Evolutionary conservation across 2,888 invertebrate genomes (phyloP).

Genomic region (Clepsis dumicolana): DNA sequence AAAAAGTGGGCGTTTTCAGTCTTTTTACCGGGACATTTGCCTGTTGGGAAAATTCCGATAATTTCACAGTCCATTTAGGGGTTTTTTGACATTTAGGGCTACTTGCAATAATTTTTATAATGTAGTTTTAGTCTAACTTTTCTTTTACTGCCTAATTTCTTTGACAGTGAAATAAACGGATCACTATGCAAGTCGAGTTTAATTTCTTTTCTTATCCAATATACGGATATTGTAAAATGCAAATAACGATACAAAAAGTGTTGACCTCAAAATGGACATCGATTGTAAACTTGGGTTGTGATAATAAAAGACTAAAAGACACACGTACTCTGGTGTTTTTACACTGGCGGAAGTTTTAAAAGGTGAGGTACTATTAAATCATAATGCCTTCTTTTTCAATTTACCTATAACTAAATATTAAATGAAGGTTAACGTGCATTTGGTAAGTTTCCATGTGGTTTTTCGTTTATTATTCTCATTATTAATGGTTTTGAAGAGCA

Average conservation of each 20-base stretch:
- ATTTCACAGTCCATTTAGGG: background rate
- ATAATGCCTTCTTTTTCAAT: too few species aligned
- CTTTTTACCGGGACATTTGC: background rate
- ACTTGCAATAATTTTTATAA: too few species aligned
- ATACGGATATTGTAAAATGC: conserved; percentile 23
- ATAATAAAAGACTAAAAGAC: background rate
- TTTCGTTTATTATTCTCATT: too few species aligned
- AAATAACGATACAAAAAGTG: background rate
- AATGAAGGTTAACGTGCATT: too few species aligned
- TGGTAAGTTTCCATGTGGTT: too few species aligned
- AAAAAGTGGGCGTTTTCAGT: background rate
- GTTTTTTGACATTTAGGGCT: background rate
- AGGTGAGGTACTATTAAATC: background rate
- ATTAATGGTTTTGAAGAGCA: too few species aligned
- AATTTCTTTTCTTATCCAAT: conserved; percentile 13
- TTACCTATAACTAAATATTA: too few species aligned
- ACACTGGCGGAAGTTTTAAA: background rate
- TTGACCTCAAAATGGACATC: conserved; percentile 1
- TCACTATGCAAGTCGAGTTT: too few species aligned
- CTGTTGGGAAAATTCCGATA: conserved; percentile 1
- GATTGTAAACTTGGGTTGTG: background rate
- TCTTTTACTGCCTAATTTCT: too few species aligned
- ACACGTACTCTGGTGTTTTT: conserved; percentile 4
- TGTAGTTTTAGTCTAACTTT: too few species aligned
- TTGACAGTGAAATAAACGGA: too few species aligned